These are phyloP conservation scores for Magallana ariakensis DNA, from an alignment of 1,140 invertebrate genomes.

Conservation along the genomic window DNA sequence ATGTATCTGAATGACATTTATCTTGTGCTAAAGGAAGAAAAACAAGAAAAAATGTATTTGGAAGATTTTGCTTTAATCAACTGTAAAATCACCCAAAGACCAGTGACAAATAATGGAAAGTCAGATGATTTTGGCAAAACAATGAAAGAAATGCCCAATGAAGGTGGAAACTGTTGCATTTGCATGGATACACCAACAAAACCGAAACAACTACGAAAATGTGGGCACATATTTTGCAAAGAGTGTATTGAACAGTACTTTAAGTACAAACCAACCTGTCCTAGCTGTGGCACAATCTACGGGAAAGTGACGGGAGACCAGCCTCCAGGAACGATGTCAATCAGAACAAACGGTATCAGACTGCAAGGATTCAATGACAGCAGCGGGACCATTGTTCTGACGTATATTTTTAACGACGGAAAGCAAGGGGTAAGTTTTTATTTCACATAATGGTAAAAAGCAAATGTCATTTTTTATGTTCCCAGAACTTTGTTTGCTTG, in stretches of 20 bases:
- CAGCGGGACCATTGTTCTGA: conserved; percentile 29
- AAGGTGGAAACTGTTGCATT: conserved; percentile 6
- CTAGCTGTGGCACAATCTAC: conserved; percentile 54
- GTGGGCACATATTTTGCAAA: conserved; percentile 50
- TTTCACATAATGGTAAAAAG: too few relatives aligned
- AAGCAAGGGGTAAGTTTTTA: conserved; percentile 53
- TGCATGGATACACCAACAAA: conserved; percentile 13
- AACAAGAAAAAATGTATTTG: not conserved
- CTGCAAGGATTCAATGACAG: conserved; percentile 50
- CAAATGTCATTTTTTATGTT: too few relatives aligned
- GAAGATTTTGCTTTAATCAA: not conserved
- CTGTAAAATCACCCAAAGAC: too few relatives aligned
- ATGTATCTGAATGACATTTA: not conserved
- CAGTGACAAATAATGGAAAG: too few relatives aligned
- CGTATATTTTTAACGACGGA: conserved; percentile 51
- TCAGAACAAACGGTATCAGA: not conserved
- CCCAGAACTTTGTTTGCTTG: too few relatives aligned
- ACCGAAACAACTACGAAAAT: conserved; percentile 20
- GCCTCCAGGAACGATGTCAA: conserved; percentile 53
- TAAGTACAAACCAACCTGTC: conserved; percentile 55
- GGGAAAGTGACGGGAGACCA: conserved; percentile 59
- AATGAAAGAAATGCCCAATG: not conserved
- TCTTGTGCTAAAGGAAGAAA: not conserved
- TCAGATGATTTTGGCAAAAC: not conserved
- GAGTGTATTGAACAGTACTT: conserved; percentile 53